These are phyloP conservation scores for Epicauta chinensis DNA, from an alignment of 1,140 invertebrate species.

Conservation along the genomic window DNA sequence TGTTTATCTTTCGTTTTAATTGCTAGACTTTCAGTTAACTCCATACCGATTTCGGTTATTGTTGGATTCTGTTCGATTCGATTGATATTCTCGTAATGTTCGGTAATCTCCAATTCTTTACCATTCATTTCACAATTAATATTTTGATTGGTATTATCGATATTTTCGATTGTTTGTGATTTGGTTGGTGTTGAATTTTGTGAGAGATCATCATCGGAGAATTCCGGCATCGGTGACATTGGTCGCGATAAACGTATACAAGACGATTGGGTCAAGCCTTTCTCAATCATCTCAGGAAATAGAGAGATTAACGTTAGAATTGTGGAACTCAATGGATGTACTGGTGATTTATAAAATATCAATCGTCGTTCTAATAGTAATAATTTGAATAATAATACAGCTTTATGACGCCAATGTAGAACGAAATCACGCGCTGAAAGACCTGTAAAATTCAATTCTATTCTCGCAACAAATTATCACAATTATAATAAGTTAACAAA, in stretches of 20 bases:
- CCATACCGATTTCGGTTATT: constrained; percentile 15
- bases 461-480: background rate
- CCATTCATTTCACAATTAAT: constrained; percentile 1
- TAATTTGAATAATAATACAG: constrained; percentile 89
- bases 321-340: constrained; percentile 78
- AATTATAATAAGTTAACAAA: constrained; percentile 41
- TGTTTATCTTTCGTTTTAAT: background rate
- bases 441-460: constrained; percentile 52
- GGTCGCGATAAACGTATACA: constrained; percentile 69
- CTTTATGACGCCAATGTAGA: constrained; percentile 85
- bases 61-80: background rate
- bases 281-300: constrained; percentile 83
- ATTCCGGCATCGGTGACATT: constrained; percentile 70
- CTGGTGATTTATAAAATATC: constrained; percentile 89
- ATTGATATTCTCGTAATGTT: background rate
- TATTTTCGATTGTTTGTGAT: constrained; percentile 10
- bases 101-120: constrained; percentile 4
- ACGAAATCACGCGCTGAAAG: constrained; percentile 76
- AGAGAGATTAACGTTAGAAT: constrained; percentile 86
- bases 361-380: constrained; percentile 85
- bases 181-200: constrained; percentile 34
- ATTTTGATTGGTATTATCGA: constrained; percentile 8
- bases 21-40: constrained; percentile 12
- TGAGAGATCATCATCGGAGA: constrained; percentile 46
- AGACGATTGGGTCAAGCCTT: constrained; percentile 77